Evolutionary conservation across 2,888 invertebrate genomes (phyloP), one percentile per base, ranked within the genome.

Genomic region (Tachina grossa): DNA sequence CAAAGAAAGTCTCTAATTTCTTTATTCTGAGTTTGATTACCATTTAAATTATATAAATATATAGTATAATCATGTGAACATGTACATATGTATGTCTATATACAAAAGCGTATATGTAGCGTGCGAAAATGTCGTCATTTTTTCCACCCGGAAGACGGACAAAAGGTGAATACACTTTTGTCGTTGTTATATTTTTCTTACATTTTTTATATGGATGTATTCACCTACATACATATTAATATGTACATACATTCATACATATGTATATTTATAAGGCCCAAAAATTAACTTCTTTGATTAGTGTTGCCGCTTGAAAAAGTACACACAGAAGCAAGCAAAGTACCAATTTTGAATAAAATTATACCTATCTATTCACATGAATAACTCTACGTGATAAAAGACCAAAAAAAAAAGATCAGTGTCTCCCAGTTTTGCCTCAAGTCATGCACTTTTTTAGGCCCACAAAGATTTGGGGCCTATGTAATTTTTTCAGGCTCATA

Each of bases 131-230:
- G 79, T 76, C 71, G 85, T 79, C 47, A 65, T 79, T 71, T 16
- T 66, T 47, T n/a, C 39, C 57, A 61, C 45, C 59, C 69, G 71
- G 66, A 79, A 79, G 74, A 71, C 53, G 19, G 71, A 69, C 49
- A 31, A 84, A 85, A 85, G 85, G 85, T 83, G 83, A 85, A 85
- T 83, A 83, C 71, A 83, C 85, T 71, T 79, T 85, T 76, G 78
- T 81, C 55, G 65, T 74, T 68, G 51, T 79, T 79, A 69, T 80
- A n/a, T 77, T 78, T 78, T 68, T 77, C 31, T 77, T 77, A 72
- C 66, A 72, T 80, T 85, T 79, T 14, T 31, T 65, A 47, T 76
- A 55, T 59, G 47, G 57, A 41, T 31, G 47, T 47, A 47, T 1
- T 0, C 45, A 51, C 74, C 31, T 53, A 71, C 53, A 57, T 57